Conservation (phyloP, 2,113 vertebrate species). For the Proteles cristata region DNA sequence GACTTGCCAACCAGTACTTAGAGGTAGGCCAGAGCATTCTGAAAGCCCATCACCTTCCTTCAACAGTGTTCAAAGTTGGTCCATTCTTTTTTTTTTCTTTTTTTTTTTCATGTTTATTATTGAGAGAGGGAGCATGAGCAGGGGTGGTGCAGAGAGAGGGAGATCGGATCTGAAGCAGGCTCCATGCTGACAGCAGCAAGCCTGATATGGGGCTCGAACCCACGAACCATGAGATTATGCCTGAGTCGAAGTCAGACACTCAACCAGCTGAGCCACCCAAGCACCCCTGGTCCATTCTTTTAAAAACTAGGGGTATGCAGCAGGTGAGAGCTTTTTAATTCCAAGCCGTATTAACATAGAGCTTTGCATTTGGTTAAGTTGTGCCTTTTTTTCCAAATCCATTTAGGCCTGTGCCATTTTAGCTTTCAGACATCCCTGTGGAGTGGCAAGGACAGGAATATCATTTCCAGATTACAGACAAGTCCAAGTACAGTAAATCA, state of each 20-base stretch:
- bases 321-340: background rate
- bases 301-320: background rate
- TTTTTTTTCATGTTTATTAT: no score
- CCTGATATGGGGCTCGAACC: no score
- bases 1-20: background rate
- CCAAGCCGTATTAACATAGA: background rate
- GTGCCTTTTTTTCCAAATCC: slow-evolving; percentile 38
- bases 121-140: no score
- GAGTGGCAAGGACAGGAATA: background rate
- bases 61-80: slow-evolving; percentile 3
- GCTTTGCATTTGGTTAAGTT: background rate
- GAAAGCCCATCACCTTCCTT: background rate
- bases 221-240: no score
- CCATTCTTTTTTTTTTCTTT: background rate
- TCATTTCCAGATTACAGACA: background rate
- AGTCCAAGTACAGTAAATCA: background rate
- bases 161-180: no score
- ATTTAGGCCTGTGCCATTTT: slow-evolving; percentile 19
- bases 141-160: no score
- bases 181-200: no score
- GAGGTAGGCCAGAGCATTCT: background rate
- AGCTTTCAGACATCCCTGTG: background rate
- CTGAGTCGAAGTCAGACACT: no score
- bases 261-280: no score
- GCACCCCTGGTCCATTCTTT: background rate